Percentiles rank a stretch among this genome's conserved stretches.
These are phyloP conservation scores for Gopherus flavomarginatus DNA, from an alignment of 2,113 vertebrate genomes.

Conservation along the genomic window DNA sequence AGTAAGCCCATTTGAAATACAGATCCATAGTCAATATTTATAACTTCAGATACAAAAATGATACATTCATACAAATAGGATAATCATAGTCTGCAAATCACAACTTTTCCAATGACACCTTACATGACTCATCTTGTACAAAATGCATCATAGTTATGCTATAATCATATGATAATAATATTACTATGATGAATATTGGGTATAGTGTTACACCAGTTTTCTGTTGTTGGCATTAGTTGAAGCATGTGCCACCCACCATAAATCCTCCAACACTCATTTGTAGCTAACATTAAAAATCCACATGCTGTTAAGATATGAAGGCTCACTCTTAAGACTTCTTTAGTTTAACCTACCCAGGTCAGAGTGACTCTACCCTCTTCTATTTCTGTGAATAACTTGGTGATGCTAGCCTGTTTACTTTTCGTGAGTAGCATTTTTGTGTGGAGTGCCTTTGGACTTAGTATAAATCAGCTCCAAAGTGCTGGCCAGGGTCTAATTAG, in stretches of 20 bases:
- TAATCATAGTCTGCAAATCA: too few species aligned
- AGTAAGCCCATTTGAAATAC: too few species aligned
- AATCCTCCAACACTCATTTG: neutral
- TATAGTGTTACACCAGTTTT: too few species aligned
- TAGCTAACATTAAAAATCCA: neutral
- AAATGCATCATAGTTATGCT: too few species aligned
- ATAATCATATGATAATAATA: too few species aligned
- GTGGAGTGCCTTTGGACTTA: neutral
- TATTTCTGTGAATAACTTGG: neutral
- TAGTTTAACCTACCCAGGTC: neutral
- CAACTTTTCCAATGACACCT: too few species aligned
- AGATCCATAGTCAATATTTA: too few species aligned
- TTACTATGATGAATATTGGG: too few species aligned
- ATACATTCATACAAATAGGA: too few species aligned
- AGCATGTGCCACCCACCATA: neutral
- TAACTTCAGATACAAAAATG: too few species aligned
- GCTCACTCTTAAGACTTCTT: neutral
- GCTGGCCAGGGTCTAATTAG: neutral
- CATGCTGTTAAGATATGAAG: neutral
- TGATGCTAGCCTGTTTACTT: neutral
- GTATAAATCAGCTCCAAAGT: neutral
- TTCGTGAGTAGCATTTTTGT: neutral
- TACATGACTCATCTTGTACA: too few species aligned
- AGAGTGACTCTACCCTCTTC: neutral
- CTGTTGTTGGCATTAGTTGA: neutral